These are phyloP conservation scores for Pseudochirops corinnae DNA, from an alignment of 2,797 vertebrate genomes.

Conservation along the genomic window DNA sequence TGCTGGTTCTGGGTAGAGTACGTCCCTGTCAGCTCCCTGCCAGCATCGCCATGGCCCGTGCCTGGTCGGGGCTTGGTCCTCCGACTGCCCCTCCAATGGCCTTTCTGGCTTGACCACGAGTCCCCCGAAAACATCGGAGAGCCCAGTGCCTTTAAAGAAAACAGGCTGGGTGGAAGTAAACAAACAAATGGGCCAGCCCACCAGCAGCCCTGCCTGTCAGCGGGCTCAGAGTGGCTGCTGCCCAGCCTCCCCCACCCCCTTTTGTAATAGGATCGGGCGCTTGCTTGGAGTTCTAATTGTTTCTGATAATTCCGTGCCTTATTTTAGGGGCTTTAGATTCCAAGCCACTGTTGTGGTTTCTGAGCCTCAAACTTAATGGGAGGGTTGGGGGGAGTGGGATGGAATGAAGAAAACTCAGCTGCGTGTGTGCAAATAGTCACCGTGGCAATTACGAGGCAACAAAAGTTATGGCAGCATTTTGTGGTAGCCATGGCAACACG, in stretches of 20 bases:
- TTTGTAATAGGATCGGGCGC: slow-evolving; percentile 28
- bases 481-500: slow-evolving; percentile 85
- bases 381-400: slow-evolving; percentile 59
- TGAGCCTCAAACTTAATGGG: slow-evolving; percentile 37
- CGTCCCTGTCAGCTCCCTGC: neutral
- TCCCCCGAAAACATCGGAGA: neutral
- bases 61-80: neutral
- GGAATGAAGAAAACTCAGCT: slow-evolving; percentile 83
- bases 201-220: neutral
- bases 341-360: slow-evolving; percentile 47
- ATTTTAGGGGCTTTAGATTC: slow-evolving; percentile 53
- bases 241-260: slow-evolving; percentile 69
- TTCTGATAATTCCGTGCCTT: slow-evolving; percentile 71
- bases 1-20: slow-evolving; percentile 44
- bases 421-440: slow-evolving; percentile 84
- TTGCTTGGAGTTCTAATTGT: slow-evolving; percentile 73
- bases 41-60: neutral
- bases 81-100: neutral
- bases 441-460: slow-evolving; percentile 83
- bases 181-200: slow-evolving; percentile 27
- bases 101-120: neutral
- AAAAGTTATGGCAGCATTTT: slow-evolving; percentile 87
- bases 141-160: slow-evolving; percentile 22
- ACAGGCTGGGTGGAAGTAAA: slow-evolving; percentile 60
- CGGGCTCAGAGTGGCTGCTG: slow-evolving; percentile 45